Conservation (phyloP, 1,140 invertebrate genomes). For the Nebria ingens region DNA sequence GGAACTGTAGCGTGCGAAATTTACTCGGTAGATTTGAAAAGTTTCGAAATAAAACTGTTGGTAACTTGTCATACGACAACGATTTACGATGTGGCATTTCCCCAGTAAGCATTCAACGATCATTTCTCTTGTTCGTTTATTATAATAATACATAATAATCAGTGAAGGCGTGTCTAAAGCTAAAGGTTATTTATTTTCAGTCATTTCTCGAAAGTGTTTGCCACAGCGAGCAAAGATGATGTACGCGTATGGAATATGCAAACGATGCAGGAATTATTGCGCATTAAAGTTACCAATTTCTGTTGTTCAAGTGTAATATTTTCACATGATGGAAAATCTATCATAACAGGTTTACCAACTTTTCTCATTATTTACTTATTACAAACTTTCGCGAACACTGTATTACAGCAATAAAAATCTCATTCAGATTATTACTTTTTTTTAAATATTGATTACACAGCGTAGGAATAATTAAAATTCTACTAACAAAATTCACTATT, state of each 20-base stretch:
- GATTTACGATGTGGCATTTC: constrained; percentile 76
- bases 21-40: constrained; percentile 60
- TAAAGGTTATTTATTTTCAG: constrained; percentile 33
- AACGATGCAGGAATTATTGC: constrained; percentile 64
- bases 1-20: constrained; percentile 74
- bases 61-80: constrained; percentile 71
- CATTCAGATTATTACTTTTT: too few relatives aligned
- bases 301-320: constrained; percentile 69
- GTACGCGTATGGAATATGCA: constrained; percentile 74
- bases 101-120: constrained; percentile 54
- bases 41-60: constrained; percentile 57
- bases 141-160: too few relatives aligned
- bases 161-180: too few relatives aligned
- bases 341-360: constrained; percentile 52
- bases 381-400: too few relatives aligned
- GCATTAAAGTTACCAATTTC: constrained; percentile 78
- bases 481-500: too few relatives aligned
- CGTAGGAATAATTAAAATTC: too few relatives aligned
- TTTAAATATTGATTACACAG: too few relatives aligned
- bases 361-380: background rate
- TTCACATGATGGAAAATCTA: constrained; percentile 62
- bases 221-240: constrained; percentile 70
- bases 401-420: too few relatives aligned
- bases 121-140: too few relatives aligned
- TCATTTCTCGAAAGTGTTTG: constrained; percentile 71